Conservation (phyloP, 2,888 invertebrate genomes). For the Spodoptera exigua region DNA sequence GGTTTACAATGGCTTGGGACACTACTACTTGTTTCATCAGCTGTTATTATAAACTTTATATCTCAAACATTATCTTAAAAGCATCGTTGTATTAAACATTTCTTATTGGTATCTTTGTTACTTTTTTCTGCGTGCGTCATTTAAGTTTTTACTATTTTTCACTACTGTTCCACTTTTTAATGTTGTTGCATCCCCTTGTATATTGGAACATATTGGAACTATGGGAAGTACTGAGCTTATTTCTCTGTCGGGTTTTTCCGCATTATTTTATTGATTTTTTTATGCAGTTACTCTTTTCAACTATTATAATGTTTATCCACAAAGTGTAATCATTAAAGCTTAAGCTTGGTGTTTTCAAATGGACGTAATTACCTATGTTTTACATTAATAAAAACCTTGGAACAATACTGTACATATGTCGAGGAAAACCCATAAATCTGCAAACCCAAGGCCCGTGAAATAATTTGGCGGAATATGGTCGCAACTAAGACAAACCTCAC, state of each 20-base stretch:
- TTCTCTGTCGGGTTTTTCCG: constrained; percentile 15
- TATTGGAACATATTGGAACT: too few species aligned
- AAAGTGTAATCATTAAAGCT: too few species aligned
- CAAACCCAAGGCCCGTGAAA: constrained; percentile 47
- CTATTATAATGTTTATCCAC: too few species aligned
- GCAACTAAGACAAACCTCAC: constrained; percentile 43
- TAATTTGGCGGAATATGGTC: constrained; percentile 53
- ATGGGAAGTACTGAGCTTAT: constrained; percentile 4
- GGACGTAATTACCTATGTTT: constrained; percentile 3
- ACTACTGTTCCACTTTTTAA: constrained; percentile 9
- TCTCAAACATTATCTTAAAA: constrained; percentile 1
- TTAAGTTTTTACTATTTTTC: not conserved
- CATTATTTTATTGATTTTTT: not conserved
- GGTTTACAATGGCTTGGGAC: constrained; percentile 32
- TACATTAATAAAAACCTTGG: constrained; percentile 36
- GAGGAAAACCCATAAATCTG: constrained; percentile 53
- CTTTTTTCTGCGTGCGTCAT: not conserved
- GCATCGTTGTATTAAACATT: not conserved
- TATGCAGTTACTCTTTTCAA: too few species aligned
- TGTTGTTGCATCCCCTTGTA: not conserved
- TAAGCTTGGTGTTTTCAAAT: too few species aligned
- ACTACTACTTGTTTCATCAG: constrained; percentile 7
- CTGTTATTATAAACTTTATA: constrained; percentile 6
- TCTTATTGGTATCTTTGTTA: not conserved
- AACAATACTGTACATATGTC: constrained; percentile 20